Percentiles rank a stretch among this genome's conserved stretches.
Evolutionary conservation across 2,888 invertebrate genomes (phyloP).

Genomic region (Lordiphosa fenestrarum): DNA sequence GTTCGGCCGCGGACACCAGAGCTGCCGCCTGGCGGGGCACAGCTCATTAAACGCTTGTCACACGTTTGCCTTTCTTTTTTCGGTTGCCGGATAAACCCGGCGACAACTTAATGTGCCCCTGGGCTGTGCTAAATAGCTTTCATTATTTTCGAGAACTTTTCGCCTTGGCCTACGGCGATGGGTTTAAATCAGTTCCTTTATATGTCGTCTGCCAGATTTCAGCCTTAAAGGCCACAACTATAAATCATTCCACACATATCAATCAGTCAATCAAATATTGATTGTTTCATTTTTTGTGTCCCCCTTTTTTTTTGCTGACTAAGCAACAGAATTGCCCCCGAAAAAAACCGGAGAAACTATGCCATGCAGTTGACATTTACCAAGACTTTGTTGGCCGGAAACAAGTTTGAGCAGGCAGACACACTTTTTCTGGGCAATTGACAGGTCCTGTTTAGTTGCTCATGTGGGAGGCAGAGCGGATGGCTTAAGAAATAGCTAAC

Average conservation of each 20-base stretch:
- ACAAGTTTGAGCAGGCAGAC: conserved; percentile 26
- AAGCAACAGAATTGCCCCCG: conserved; percentile 34
- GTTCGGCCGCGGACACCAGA: conserved; percentile 24
- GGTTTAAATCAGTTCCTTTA: conserved; percentile 16
- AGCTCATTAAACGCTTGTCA: conserved; percentile 69
- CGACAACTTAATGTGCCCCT: conserved; percentile 61
- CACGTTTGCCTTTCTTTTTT: conserved; percentile 23
- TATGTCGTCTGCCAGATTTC: background rate
- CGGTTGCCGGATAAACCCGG: conserved; percentile 35
- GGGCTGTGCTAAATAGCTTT: conserved; percentile 70
- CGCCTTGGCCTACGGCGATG: no score
- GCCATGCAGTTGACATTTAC: conserved; percentile 68
- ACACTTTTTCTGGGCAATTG: conserved; percentile 49
- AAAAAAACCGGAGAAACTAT: conserved; percentile 30
- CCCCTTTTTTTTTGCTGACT: conserved; percentile 46
- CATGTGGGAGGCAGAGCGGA: no score
- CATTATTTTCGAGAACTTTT: conserved; percentile 58
- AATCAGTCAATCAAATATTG: conserved; percentile 72
- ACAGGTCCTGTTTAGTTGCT: conserved; percentile 50
- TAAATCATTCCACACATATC: conserved; percentile 73
- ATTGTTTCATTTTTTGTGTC: conserved; percentile 45
- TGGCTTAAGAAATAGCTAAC: no score
- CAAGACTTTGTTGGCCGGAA: conserved; percentile 58
- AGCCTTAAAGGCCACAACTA: conserved; percentile 22
- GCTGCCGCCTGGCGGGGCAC: conserved; percentile 24